A percentile compares a stretch with the other conserved stretches of the same genome.
phyloP scores from a whole-genome alignment of 1,140 invertebrate species.

The Cherax quadricarinatus region DNA sequence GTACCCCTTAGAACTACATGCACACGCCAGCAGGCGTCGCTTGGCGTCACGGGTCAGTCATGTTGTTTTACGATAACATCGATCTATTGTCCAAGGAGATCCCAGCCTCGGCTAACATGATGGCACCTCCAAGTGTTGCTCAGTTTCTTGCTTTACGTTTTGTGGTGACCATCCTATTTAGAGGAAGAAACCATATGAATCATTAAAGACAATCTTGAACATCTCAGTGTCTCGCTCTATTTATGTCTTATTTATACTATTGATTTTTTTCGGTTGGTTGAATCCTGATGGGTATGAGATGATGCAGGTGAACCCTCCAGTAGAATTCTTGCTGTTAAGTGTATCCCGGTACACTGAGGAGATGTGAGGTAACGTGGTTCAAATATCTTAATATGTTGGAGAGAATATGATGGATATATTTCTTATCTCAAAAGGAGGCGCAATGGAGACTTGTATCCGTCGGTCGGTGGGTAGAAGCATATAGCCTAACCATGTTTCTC shows the following conservation, averaged over 20 bases:
- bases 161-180: neutral
- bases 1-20: neutral
- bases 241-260: too few species aligned
- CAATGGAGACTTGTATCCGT: neutral
- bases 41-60: neutral
- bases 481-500: slow-evolving; percentile 12
- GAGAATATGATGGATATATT: neutral
- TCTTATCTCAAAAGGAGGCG: neutral
- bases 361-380: neutral
- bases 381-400: neutral
- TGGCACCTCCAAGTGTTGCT: neutral
- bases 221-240: too few species aligned
- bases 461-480: slow-evolving; percentile 3
- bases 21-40: neutral
- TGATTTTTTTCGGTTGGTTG: too few species aligned
- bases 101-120: neutral
- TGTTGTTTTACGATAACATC: slow-evolving; percentile 51
- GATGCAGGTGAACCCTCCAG: too few species aligned
- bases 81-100: slow-evolving; percentile 23
- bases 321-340: too few species aligned
- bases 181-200: too few species aligned
- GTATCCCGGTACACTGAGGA: too few species aligned
- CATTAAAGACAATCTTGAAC: too few species aligned
- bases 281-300: too few species aligned
- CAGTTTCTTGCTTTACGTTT: neutral